Conservation (phyloP, 2,797 vertebrate genomes). For the Pristis pectinata region DNA sequence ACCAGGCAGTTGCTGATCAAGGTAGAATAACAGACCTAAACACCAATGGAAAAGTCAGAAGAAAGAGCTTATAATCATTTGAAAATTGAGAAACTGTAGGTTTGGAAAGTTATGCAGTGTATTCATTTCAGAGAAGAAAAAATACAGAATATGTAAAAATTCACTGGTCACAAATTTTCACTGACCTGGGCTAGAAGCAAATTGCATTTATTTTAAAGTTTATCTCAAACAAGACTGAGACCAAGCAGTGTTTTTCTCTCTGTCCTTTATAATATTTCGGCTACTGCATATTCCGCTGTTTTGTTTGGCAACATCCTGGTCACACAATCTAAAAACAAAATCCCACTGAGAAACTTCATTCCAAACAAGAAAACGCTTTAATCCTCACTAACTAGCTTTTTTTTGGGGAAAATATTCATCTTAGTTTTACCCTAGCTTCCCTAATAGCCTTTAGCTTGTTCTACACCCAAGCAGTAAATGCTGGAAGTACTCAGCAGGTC, state of each 20-base stretch:
- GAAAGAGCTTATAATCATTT: not conserved
- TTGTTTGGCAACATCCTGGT: conserved; percentile 10
- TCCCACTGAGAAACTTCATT: not conserved
- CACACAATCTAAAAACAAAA: not conserved
- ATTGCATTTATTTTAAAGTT: not conserved
- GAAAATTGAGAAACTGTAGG: not conserved
- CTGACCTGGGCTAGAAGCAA: not conserved
- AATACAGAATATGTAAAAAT: not conserved
- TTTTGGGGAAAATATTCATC: not conserved
- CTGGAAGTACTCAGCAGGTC: no score
- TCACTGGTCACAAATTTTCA: not conserved
- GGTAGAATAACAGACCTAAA: not conserved
- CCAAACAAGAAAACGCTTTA: not conserved
- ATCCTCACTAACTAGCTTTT: not conserved
- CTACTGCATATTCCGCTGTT: not conserved
- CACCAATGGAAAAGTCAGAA: not conserved
- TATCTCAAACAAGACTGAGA: not conserved
- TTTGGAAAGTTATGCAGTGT: not conserved
- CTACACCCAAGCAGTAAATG: not conserved
- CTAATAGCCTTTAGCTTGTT: not conserved
- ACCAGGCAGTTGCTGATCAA: not conserved
- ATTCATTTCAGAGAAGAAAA: not conserved
- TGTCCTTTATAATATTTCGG: not conserved
- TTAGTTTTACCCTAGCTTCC: not conserved
- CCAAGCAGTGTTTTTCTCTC: not conserved